Conservation (phyloP, 2,113 vertebrate species). For the Hassar affinis region DNA sequence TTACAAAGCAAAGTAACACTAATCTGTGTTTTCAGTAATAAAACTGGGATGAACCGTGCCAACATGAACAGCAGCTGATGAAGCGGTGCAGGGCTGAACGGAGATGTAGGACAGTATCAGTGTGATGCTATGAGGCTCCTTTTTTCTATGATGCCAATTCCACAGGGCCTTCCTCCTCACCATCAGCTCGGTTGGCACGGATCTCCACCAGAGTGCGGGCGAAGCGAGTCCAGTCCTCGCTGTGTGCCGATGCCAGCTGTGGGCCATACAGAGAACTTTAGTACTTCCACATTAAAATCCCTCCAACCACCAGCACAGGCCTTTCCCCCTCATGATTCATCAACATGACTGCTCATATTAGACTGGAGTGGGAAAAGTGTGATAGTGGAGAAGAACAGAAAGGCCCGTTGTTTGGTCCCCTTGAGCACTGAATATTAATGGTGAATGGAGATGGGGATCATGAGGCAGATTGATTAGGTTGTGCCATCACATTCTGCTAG, state of each 20-base stretch:
- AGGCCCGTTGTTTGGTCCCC: conserved; percentile 14
- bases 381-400: conserved; percentile 42
- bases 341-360: conserved; percentile 35
- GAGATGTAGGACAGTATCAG: conserved; percentile 21
- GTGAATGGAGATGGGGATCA: conserved; percentile 37
- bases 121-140: conserved; percentile 9
- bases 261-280: conserved; percentile 26
- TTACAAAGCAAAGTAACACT: conserved; percentile 5
- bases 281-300: conserved; percentile 24
- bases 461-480: conserved; percentile 40
- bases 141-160: conserved; percentile 80
- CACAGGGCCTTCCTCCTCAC: conserved; percentile 85
- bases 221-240: conserved; percentile 89
- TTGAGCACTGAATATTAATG: conserved; percentile 47
- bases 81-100: conserved; percentile 1
- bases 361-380: conserved; percentile 16
- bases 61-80: conserved; percentile 35
- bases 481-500: conserved; percentile 45
- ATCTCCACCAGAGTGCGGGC: conserved; percentile 92
- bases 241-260: conserved; percentile 88
- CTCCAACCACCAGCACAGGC: conserved; percentile 10
- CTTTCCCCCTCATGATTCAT: conserved; percentile 33
- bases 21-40: not conserved
- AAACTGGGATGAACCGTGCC: conserved; percentile 2
- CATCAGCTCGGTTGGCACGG: conserved; percentile 89